Conservation (phyloP, 2,113 vertebrate species). For the Alces alces region DNA sequence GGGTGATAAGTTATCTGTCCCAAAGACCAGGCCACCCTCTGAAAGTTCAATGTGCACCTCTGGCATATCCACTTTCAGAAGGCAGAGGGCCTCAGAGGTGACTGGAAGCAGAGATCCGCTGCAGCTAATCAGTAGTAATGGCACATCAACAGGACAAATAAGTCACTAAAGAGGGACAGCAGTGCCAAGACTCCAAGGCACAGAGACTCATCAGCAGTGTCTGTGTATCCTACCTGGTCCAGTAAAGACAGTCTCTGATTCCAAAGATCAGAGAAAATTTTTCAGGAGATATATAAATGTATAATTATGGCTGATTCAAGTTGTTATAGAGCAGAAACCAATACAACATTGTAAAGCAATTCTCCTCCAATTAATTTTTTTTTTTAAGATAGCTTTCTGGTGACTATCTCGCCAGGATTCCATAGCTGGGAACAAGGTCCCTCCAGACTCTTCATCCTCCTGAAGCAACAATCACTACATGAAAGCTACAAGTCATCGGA, state of each 20-base stretch:
- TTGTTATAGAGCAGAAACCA: neutral
- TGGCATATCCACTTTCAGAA: neutral
- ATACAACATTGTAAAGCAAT: neutral
- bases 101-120: neutral
- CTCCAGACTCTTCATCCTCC: neutral
- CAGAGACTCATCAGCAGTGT: neutral
- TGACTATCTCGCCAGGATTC: neutral
- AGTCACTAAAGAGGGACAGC: neutral
- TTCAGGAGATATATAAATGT: neutral
- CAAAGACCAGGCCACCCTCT: neutral
- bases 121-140: neutral
- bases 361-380: neutral
- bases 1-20: neutral
- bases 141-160: neutral
- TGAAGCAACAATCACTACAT: neutral
- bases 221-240: neutral
- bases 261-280: neutral
- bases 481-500: neutral
- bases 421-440: neutral
- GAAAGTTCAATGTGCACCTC: neutral
- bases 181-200: neutral
- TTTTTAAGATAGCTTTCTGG: neutral
- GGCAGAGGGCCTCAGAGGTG: neutral
- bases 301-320: neutral
- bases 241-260: neutral